Percentiles rank a stretch among this genome's conserved stretches.
Conservation (phyloP, 2,113 vertebrate species). For the Damaliscus lunatus region DNA sequence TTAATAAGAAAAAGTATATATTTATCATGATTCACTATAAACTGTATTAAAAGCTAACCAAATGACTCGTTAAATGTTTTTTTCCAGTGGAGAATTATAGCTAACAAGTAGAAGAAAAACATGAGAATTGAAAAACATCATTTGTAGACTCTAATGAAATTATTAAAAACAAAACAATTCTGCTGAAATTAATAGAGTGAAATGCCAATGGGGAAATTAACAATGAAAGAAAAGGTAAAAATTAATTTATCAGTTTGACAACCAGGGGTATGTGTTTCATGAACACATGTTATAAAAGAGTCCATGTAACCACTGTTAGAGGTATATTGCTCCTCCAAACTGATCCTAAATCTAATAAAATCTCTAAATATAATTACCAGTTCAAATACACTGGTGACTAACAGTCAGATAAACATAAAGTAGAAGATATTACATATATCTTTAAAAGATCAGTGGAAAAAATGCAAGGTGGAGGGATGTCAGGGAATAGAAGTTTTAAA, state of each 20-base stretch:
- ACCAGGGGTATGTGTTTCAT: neutral
- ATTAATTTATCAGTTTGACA: neutral
- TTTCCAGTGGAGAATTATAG: neutral
- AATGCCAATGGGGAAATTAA: neutral
- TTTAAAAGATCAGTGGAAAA: neutral
- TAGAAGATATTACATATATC: neutral
- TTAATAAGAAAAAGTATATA: neutral
- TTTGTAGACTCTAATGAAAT: neutral
- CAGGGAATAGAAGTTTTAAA: neutral
- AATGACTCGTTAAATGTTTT: neutral
- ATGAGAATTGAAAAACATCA: neutral
- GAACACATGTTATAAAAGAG: neutral
- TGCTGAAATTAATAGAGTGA: neutral
- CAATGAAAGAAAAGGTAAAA: neutral
- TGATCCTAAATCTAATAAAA: neutral
- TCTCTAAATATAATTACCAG: neutral
- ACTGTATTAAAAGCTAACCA: neutral
- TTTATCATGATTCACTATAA: neutral
- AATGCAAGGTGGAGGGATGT: neutral
- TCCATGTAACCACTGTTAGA: neutral
- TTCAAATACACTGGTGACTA: neutral
- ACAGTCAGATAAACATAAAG: neutral
- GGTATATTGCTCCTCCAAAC: neutral
- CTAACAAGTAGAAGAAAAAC: neutral
- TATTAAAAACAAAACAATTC: neutral